Evolutionary conservation across 2,113 vertebrate genomes (phyloP).

Genomic region (Cebus imitator): DNA sequence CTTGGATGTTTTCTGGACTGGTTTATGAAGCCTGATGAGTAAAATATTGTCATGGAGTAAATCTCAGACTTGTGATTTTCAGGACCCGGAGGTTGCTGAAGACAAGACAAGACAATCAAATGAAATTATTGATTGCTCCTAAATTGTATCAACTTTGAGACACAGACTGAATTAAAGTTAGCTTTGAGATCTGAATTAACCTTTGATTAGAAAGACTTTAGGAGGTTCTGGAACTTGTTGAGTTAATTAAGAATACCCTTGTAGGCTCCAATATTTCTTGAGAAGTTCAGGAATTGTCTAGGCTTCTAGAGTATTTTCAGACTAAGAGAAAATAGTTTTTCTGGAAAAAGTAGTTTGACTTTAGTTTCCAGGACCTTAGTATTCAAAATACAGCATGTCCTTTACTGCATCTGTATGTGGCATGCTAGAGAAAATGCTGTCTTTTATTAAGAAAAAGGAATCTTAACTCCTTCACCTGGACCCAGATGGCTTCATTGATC

Average conservation of each 20-base stretch:
- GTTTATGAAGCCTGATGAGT: constrained; percentile 28
- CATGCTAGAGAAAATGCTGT: neutral
- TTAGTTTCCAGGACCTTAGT: neutral
- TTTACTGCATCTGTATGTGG: neutral
- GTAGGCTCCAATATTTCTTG: constrained; percentile 41
- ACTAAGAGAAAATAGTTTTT: constrained; percentile 10
- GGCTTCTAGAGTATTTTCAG: constrained; percentile 11
- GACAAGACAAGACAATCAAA: neutral
- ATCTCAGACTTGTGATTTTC: constrained; percentile 23
- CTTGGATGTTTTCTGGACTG: neutral
- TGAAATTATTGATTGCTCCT: constrained; percentile 9
- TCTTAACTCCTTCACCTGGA: constrained; percentile 26
- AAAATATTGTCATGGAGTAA: constrained; percentile 24
- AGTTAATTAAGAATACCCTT: constrained; percentile 33
- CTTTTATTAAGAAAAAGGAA: neutral
- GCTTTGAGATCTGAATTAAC: constrained; percentile 41
- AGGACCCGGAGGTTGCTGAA: neutral
- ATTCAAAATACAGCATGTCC: neutral
- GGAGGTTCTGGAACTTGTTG: constrained; percentile 20
- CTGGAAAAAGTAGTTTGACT: neutral
- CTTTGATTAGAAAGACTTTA: constrained; percentile 26
- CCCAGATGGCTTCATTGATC: constrained; percentile 41
- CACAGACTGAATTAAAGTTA: constrained; percentile 9
- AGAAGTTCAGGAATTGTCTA: neutral
- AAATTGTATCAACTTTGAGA: constrained; percentile 40